Evolutionary conservation across 2,113 vertebrate genomes (phyloP).

Genomic region (Scomber scombrus): DNA sequence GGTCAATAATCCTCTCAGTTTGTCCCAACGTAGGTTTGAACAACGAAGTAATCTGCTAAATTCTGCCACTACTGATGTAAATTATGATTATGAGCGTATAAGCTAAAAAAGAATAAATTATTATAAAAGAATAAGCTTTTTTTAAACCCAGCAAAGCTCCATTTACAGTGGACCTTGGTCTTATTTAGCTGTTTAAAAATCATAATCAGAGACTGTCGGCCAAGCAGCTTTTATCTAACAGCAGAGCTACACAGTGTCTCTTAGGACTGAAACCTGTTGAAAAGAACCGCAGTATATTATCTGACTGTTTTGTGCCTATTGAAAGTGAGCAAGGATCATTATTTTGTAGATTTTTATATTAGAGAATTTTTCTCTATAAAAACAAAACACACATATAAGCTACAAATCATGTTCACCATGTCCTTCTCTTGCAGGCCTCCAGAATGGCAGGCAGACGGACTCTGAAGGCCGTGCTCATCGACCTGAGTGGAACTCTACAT

Average conservation of each 20-base stretch:
- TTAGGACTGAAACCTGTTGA: conserved; percentile 17
- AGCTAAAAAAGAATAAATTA: conserved; percentile 65
- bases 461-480: conserved; percentile 94
- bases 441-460: conserved; percentile 88
- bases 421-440: conserved; percentile 35
- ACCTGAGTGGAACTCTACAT: conserved; percentile 96
- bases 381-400: not conserved
- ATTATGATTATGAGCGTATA: conserved; percentile 67
- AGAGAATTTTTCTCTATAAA: too few species aligned
- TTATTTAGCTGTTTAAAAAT: conserved; percentile 51
- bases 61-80: conserved; percentile 65
- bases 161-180: conserved; percentile 50
- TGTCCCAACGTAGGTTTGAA: conserved; percentile 62
- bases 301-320: not conserved
- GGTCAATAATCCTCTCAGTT: conserved; percentile 70
- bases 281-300: not conserved
- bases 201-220: conserved; percentile 32
- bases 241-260: not conserved
- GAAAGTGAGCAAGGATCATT: not conserved
- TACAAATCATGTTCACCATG: not conserved
- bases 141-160: conserved; percentile 52
- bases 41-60: conserved; percentile 71
- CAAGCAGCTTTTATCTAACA: conserved; percentile 42
- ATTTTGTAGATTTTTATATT: too few species aligned
- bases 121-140: conserved; percentile 61